Conservation (phyloP, 2,113 vertebrate species). For the Thermophis baileyi region DNA sequence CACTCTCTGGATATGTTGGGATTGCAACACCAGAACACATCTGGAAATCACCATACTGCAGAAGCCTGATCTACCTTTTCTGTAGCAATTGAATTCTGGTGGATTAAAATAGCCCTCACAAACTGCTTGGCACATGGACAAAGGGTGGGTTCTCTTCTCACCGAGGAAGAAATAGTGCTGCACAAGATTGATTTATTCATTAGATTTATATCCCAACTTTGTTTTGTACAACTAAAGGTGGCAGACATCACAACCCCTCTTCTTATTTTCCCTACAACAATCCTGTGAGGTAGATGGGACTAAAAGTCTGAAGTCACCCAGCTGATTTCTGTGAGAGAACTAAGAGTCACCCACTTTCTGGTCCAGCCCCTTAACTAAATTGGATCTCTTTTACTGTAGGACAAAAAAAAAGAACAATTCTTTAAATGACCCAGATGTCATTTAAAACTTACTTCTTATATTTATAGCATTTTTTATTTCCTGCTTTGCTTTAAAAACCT, state of each 20-base stretch:
- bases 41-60: neutral
- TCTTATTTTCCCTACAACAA: neutral
- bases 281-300: neutral
- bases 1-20: neutral
- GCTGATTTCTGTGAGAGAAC: neutral
- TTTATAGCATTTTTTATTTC: neutral
- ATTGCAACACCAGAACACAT: neutral
- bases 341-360: neutral
- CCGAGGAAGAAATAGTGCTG: neutral
- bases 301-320: neutral
- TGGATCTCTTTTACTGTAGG: neutral
- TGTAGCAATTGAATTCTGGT: neutral
- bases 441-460: neutral
- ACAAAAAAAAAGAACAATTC: neutral
- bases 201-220: neutral
- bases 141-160: neutral
- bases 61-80: neutral
- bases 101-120: neutral
- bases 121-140: neutral
- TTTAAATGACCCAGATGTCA: neutral
- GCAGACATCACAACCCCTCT: neutral
- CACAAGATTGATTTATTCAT: neutral
- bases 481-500: neutral
- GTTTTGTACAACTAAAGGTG: neutral
- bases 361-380: neutral